Evolutionary conservation across 2,113 vertebrate species (phyloP).

Genomic region (Rhipidura dahli): DNA sequence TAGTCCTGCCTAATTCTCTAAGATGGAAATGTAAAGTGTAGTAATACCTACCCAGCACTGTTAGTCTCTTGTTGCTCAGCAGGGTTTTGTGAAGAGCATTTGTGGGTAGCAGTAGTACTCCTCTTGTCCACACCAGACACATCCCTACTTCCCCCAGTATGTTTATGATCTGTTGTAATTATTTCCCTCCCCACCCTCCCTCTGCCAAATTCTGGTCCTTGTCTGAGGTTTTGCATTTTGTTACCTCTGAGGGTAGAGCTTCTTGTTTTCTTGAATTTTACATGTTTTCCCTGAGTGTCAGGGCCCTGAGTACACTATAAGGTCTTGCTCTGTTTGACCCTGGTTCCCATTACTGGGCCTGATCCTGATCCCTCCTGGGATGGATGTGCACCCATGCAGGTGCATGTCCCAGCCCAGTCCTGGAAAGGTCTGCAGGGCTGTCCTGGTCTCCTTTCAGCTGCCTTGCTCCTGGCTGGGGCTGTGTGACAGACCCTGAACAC

Average conservation of each 20-base stretch:
- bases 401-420: too few species aligned
- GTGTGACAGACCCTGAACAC: background rate
- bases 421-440: background rate
- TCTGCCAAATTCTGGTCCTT: background rate
- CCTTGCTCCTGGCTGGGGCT: background rate
- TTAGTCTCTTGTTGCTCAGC: background rate
- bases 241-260: background rate
- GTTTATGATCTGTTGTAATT: background rate
- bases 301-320: background rate
- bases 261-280: background rate
- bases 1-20: background rate
- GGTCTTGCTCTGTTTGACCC: background rate
- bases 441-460: too few species aligned
- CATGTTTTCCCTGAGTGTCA: background rate
- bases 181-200: fast-evolving
- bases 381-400: too few species aligned
- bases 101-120: background rate
- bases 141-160: background rate
- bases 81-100: background rate
- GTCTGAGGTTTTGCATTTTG: background rate
- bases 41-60: fast-evolving
- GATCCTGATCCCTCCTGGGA: background rate
- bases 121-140: background rate
- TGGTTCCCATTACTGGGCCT: background rate
- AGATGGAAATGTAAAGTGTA: background rate